Percentiles rank a stretch among this genome's conserved stretches.
phyloP scores from a whole-genome alignment of 1,140 invertebrate genomes.

The Aleiodes sp. region DNA sequence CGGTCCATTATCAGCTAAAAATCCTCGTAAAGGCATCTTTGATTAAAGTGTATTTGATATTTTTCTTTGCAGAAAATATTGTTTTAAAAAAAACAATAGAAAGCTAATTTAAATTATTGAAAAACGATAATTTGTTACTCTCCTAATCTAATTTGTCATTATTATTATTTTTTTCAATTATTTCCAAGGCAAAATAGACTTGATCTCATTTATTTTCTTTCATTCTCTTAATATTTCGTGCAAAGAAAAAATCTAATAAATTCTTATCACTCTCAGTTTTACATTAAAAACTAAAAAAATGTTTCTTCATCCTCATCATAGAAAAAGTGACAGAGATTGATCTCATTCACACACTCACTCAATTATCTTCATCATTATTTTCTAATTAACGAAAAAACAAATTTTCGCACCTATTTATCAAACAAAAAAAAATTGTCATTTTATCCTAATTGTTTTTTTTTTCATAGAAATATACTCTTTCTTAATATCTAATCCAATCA shows the following conservation, averaged over 20 bases:
- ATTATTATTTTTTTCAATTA: too few relatives aligned
- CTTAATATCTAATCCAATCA: conserved; percentile 9
- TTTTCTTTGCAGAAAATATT: conserved; percentile 3
- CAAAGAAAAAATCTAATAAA: background rate
- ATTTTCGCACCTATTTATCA: conserved; percentile 5
- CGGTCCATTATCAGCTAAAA: background rate
- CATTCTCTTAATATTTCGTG: too few relatives aligned
- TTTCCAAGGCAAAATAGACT: background rate
- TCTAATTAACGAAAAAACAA: background rate
- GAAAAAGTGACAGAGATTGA: background rate
- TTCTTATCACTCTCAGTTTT: background rate
- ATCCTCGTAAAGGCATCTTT: conserved; percentile 7
- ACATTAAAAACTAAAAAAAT: background rate
- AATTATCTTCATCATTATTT: background rate
- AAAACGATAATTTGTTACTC: too few relatives aligned
- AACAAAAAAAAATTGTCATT: background rate
- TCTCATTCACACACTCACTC: background rate
- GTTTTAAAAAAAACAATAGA: background rate
- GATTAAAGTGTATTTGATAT: conserved; percentile 16
- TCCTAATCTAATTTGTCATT: background rate
- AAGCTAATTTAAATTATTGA: too few relatives aligned
- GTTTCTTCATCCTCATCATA: background rate
- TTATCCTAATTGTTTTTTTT: background rate
- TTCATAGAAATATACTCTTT: conserved; percentile 16
- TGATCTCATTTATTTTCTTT: too few relatives aligned